Percentiles rank a stretch among this genome's conserved stretches.
Evolutionary conservation across 2,888 invertebrate species (phyloP).

Genomic region (Leucoptera coffeella): DNA sequence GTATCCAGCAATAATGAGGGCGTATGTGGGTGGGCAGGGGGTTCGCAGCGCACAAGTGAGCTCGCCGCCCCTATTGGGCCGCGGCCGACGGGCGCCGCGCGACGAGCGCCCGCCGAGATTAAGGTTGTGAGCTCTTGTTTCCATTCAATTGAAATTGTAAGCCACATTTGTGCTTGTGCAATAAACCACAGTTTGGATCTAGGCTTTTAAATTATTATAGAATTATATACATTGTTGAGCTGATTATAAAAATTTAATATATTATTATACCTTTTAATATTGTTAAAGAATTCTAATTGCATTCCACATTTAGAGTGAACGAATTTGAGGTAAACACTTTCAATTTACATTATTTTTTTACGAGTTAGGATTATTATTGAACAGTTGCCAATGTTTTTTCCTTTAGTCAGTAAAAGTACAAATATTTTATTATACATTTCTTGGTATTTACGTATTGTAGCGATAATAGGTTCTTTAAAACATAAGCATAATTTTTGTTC

Average conservation of each 20-base stretch:
- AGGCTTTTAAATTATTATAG: slow-evolving; percentile 57
- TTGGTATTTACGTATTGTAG: slow-evolving; percentile 55
- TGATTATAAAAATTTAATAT: slow-evolving; percentile 58
- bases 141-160: slow-evolving; percentile 48
- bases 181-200: slow-evolving; percentile 55
- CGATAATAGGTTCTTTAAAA: slow-evolving; percentile 41
- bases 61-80: slow-evolving; percentile 53
- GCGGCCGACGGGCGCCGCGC: too few relatives aligned
- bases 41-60: slow-evolving; percentile 53
- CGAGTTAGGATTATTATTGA: slow-evolving; percentile 51
- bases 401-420: slow-evolving; percentile 81
- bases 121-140: slow-evolving; percentile 57
- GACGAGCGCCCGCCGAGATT: too few relatives aligned
- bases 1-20: slow-evolving; percentile 44
- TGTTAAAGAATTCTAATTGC: slow-evolving; percentile 56
- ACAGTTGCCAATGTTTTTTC: slow-evolving; percentile 57
- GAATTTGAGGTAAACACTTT: slow-evolving; percentile 52
- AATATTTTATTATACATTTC: slow-evolving; percentile 65
- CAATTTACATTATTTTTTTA: slow-evolving; percentile 53
- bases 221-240: slow-evolving; percentile 61
- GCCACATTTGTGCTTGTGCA: slow-evolving; percentile 56
- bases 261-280: slow-evolving; percentile 57
- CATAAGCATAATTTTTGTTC: slow-evolving; percentile 47
- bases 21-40: slow-evolving; percentile 10
- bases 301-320: slow-evolving; percentile 55